These are phyloP conservation scores for Polypedilum pembai DNA, from an alignment of 1,140 invertebrate genomes.

Conservation along the genomic window DNA sequence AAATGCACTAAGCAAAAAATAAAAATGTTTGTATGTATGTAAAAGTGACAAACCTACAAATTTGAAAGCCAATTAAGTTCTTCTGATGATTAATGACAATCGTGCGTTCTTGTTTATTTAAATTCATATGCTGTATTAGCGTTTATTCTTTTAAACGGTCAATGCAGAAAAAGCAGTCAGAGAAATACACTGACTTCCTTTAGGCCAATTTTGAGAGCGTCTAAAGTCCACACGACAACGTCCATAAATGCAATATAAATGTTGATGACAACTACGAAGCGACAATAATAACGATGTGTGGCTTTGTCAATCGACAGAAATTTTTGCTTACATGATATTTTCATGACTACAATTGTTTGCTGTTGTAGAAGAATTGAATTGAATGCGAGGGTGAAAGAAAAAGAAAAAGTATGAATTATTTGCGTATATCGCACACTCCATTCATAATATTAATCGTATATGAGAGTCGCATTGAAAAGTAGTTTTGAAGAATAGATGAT, in stretches of 20 bases:
- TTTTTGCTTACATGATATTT: constrained; percentile 9
- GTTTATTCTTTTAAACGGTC: constrained; percentile 1
- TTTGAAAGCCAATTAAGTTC: background rate
- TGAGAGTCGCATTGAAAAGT: no score
- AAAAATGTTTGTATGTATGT: no score
- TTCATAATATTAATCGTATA: no score
- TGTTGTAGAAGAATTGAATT: no score
- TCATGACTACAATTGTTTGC: background rate
- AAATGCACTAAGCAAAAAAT: no score
- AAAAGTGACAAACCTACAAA: background rate
- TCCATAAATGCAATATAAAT: constrained; percentile 3
- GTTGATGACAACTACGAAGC: background rate
- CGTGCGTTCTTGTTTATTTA: constrained; percentile 12
- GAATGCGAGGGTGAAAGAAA: no score
- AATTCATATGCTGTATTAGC: constrained; percentile 18
- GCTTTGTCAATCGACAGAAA: background rate
- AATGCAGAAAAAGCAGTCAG: background rate
- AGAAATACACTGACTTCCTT: constrained; percentile 1
- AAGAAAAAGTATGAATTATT: no score
- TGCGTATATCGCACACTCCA: no score
- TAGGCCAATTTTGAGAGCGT: constrained; percentile 3
- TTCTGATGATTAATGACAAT: constrained; percentile 18
- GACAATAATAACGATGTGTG: background rate
- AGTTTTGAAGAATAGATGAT: no score
- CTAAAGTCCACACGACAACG: constrained; percentile 15